Base-by-base conservation (phyloP, 1,140 invertebrate species). In the Temnothorax longispinosus region DNA sequence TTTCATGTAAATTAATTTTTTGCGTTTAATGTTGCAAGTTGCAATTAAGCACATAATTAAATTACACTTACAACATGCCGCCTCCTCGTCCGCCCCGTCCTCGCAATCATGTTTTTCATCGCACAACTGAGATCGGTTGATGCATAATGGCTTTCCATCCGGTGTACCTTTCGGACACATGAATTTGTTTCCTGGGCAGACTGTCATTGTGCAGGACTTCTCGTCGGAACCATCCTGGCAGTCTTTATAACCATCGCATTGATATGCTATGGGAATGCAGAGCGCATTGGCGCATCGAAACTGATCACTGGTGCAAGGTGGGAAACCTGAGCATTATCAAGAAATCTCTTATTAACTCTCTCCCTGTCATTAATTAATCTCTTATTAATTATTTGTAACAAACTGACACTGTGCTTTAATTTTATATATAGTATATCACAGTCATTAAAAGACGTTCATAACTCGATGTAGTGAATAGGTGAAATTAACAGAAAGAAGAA, bases 221-320 rank as follows among this genome's bases (percentile, higher is more conserved):
- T 99, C 99, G 93, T 99, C 99, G 10, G 97, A 97, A 44, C 97
- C 97, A 91, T 99, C 99, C 0, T 96, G 96, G 94, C 98, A 99
- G 93, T 99, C 98, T 77, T 97, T 96, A 93, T 98, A 97, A 13
- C 97, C 97, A 89, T 98, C 98, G 95, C 98, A 98, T 88, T 97
- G 97, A 94, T 97, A 98, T 41, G 96, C 97, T 13, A 96, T 96
- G 0, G 99, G 98, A 77, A 99, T 98, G 95, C 99, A 99, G 18
- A 99, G 96, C 6, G 98, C 98, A 94, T 99, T 99, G 56, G 97
- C 97, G 95, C 99, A 99, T 35, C 98, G 96, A 94, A 99, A 99
- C 95, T 99, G 98, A 10, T 98, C 98, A 67, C 97, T 97, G 90
- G 98, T 97, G 95, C 99, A 99, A 0, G 97, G 96, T 1, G 98